phyloP scores from a whole-genome alignment of 2,797 vertebrate species.

The Tympanoctomys barrerae region DNA sequence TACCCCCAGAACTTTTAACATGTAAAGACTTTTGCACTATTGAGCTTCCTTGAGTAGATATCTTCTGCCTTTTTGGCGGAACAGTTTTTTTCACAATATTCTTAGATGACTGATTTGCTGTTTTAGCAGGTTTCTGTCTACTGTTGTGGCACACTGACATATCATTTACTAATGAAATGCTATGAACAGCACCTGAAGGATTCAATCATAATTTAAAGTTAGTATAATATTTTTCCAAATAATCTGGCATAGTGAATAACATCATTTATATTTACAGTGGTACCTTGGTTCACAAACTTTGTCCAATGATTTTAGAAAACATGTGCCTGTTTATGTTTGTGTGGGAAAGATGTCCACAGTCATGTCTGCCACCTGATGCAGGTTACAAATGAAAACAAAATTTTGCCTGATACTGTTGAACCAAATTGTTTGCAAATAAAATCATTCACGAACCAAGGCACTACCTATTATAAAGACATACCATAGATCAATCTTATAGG shows the following conservation, averaged over 20 bases:
- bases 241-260: constrained; percentile 12
- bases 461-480: neutral
- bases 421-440: neutral
- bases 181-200: constrained; percentile 69
- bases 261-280: constrained; percentile 45
- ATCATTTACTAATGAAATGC: constrained; percentile 64
- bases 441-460: neutral
- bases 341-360: neutral
- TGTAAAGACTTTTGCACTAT: constrained; percentile 50
- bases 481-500: neutral
- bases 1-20: constrained; percentile 38
- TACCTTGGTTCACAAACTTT: neutral
- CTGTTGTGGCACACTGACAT: constrained; percentile 4
- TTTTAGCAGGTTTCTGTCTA: constrained; percentile 49
- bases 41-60: constrained; percentile 13
- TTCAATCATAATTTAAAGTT: constrained; percentile 67
- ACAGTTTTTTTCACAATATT: constrained; percentile 22
- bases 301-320: neutral
- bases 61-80: constrained; percentile 64
- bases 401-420: neutral
- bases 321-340: neutral
- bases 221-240: constrained; percentile 10
- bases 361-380: neutral
- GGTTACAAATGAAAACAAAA: neutral
- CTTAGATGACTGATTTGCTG: constrained; percentile 63